These are phyloP conservation scores for Drosophila siamana DNA, from an alignment of 2,888 invertebrate genomes.

Conservation along the genomic window DNA sequence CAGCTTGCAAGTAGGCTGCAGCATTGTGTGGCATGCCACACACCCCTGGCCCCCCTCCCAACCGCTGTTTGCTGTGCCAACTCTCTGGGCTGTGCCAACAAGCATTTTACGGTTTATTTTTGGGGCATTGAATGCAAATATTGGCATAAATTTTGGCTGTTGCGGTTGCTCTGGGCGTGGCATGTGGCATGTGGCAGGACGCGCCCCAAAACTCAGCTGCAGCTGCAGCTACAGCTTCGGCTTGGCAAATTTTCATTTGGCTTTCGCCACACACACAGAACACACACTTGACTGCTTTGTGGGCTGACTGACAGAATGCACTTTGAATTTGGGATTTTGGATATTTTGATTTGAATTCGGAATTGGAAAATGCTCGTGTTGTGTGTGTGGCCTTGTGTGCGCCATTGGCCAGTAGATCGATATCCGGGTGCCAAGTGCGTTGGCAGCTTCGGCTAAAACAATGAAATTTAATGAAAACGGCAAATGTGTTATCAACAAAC, in stretches of 20 bases:
- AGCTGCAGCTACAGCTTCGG: slow-evolving; percentile 42
- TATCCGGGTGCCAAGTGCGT: not conserved
- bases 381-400: slow-evolving; percentile 24
- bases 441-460: not conserved
- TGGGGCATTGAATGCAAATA: slow-evolving; percentile 80
- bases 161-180: slow-evolving; percentile 54
- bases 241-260: slow-evolving; percentile 62
- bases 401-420: slow-evolving; percentile 26
- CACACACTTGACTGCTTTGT: slow-evolving; percentile 48
- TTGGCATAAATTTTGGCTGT: slow-evolving; percentile 77
- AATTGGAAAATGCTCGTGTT: slow-evolving; percentile 25
- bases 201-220: slow-evolving; percentile 11
- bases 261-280: slow-evolving; percentile 32
- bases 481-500: slow-evolving; percentile 24
- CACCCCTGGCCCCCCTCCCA: not conserved
- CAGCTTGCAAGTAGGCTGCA: slow-evolving; percentile 13
- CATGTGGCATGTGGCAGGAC: slow-evolving; percentile 11
- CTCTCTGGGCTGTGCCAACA: slow-evolving; percentile 50
- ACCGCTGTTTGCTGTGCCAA: slow-evolving; percentile 22
- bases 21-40: slow-evolving; percentile 25
- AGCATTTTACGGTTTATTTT: slow-evolving; percentile 78
- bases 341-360: slow-evolving; percentile 26
- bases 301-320: slow-evolving; percentile 61
- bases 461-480: slow-evolving; percentile 27
- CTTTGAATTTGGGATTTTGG: slow-evolving; percentile 57